Percentiles rank a stretch among this genome's conserved stretches.
These are phyloP conservation scores for Acanthoscelides obtectus DNA, from an alignment of 2,888 invertebrate species.

Conservation along the genomic window DNA sequence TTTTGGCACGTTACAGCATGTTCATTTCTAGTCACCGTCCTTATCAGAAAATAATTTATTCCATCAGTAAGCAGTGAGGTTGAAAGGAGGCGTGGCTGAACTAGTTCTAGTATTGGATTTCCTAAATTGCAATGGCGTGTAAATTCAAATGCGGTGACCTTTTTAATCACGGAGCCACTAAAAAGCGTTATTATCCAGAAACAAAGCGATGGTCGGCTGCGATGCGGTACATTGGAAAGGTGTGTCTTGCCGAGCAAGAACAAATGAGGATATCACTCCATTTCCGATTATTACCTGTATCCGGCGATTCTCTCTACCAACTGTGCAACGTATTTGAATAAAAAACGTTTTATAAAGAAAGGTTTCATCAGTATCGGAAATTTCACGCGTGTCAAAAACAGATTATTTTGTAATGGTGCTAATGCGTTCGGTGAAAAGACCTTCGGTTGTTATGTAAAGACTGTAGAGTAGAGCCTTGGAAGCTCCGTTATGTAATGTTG, in stretches of 20 bases:
- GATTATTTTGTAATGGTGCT: neutral
- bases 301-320: neutral
- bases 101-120: neutral
- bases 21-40: no score
- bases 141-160: neutral
- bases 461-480: neutral
- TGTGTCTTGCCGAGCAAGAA: neutral
- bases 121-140: neutral
- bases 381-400: neutral
- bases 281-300: neutral
- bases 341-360: neutral
- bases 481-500: neutral
- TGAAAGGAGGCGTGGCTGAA: neutral
- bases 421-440: neutral
- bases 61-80: neutral
- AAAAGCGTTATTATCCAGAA: neutral
- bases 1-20: no score
- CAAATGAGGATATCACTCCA: neutral
- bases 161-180: neutral
- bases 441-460: neutral
- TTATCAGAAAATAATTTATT: neutral
- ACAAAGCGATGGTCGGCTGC: neutral
- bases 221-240: neutral
- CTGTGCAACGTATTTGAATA: neutral
- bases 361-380: neutral